Evolutionary conservation across 1,140 invertebrate genomes (phyloP).

Genomic region (Dendrolimus punctatus): DNA sequence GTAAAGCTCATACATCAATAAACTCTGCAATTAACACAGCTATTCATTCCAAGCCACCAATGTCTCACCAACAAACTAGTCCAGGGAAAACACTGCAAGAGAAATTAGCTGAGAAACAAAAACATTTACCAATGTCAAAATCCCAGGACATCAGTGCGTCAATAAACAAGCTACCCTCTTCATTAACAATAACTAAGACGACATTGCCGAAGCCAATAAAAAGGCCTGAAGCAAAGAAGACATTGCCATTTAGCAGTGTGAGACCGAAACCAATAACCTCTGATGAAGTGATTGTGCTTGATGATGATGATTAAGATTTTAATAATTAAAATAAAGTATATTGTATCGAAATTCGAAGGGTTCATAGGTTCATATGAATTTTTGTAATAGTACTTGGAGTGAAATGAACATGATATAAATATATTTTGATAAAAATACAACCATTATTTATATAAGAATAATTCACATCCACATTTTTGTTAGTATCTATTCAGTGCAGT

Average conservation of each 20-base stretch:
- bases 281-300: slow-evolving; percentile 63
- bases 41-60: slow-evolving; percentile 50
- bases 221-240: slow-evolving; percentile 47
- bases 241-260: slow-evolving; percentile 34
- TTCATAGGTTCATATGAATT: slow-evolving; percentile 1
- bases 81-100: slow-evolving; percentile 75
- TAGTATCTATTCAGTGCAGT: too few species aligned
- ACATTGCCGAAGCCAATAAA: slow-evolving; percentile 34
- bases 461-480: too few species aligned
- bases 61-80: slow-evolving; percentile 60
- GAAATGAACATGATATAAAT: too few species aligned
- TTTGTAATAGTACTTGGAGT: slow-evolving; percentile 68
- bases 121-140: slow-evolving; percentile 46
- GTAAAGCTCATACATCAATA: slow-evolving; percentile 51
- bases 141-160: slow-evolving; percentile 48
- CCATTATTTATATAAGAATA: too few species aligned
- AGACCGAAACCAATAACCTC: slow-evolving; percentile 52
- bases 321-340: not conserved
- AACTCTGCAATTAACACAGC: slow-evolving; percentile 32
- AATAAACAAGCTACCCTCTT: slow-evolving; percentile 61
- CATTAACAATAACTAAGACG: slow-evolving; percentile 63
- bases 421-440: too few species aligned
- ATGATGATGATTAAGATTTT: slow-evolving; percentile 47
- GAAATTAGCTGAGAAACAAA: slow-evolving; percentile 75
- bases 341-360: slow-evolving; percentile 3